Evolutionary conservation across 2,113 vertebrate genomes (phyloP).

Genomic region (Anoplopoma fimbria): DNA sequence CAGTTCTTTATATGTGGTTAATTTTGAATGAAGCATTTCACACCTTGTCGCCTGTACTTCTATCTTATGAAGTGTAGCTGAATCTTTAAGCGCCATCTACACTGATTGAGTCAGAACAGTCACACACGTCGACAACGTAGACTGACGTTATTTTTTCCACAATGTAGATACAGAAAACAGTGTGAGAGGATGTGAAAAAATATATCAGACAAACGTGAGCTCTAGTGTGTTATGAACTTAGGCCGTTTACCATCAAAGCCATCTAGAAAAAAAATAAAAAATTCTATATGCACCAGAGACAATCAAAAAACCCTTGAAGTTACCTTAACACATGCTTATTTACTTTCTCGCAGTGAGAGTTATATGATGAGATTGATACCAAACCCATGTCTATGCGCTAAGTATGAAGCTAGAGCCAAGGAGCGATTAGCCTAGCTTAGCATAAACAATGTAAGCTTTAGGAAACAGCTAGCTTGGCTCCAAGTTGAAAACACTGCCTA

Average conservation of each 20-base stretch:
- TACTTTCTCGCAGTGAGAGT: background rate
- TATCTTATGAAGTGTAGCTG: constrained; percentile 15
- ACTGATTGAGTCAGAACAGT: constrained; percentile 35
- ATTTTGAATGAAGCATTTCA: constrained; percentile 64
- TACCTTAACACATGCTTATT: background rate
- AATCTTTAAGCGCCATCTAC: constrained; percentile 55
- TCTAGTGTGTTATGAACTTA: constrained; percentile 13
- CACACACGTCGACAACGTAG: constrained; percentile 17
- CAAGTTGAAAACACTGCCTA: background rate
- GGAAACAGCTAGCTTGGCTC: background rate
- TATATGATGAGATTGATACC: background rate
- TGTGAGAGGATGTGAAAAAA: constrained; percentile 62
- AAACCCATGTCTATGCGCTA: background rate
- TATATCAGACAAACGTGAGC: constrained; percentile 27
- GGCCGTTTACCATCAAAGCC: background rate
- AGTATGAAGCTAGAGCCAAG: background rate
- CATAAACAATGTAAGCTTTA: background rate
- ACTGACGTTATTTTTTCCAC: constrained; percentile 57
- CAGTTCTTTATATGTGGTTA: constrained; percentile 35
- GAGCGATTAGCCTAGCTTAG: background rate
- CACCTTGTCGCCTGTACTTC: constrained; percentile 47
- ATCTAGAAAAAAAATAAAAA: background rate
- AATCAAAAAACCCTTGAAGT: background rate
- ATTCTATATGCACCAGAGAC: background rate
- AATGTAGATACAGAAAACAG: constrained; percentile 42